Base-by-base conservation (phyloP, 2,888 invertebrate genomes). In the Eupithecia subumbrata region DNA sequence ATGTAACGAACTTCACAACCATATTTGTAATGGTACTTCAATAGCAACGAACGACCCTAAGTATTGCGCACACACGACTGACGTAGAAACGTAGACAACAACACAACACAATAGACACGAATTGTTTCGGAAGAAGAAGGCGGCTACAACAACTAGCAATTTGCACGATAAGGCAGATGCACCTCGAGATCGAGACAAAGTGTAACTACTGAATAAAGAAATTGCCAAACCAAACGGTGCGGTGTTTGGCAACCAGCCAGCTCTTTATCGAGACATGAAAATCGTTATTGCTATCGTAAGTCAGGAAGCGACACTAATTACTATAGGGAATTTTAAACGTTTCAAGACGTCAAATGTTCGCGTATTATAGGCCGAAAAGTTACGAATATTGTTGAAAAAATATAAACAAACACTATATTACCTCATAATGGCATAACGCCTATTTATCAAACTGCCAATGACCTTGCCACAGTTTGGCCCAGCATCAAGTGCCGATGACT, bases 401-500 rank as follows among this genome's bases (percentile, higher is more conserved):
- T 83, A 90, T 90, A 93, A 92, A 93, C 91, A 94, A 93, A 92
- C 91, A 87, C 85, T 85, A 84, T 83, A 87, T 92, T 92, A 92
- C 89, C 88, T 91, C 90, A 82, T 79, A 79, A 79, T 77, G 79
- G 76, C 71, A 90, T 88, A 87, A 89, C 87, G 86, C 84, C 89
- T 90, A 90, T 92, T 80, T 93, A 92, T 92, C 91, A 90, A 91
- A 91, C 87, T 88, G 87, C 85, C 87, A 83, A 86, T 88, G 93
- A 94, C 94, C 94, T 94, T 94, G 94, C 88, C 90, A 87, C 92
- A 89, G 88, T 88, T 93, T 92, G 94, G 91, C 91, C 88, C 89
- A 87, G 82, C 86, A 90, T 89, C 92, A 90, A 93, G 88, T 91
- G 92, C 89, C 92, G 91, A 91, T 93, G 92, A 94, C 92, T 91